phyloP scores from a whole-genome alignment of 2,113 vertebrate genomes.

The Pseudopodoces humilis region DNA sequence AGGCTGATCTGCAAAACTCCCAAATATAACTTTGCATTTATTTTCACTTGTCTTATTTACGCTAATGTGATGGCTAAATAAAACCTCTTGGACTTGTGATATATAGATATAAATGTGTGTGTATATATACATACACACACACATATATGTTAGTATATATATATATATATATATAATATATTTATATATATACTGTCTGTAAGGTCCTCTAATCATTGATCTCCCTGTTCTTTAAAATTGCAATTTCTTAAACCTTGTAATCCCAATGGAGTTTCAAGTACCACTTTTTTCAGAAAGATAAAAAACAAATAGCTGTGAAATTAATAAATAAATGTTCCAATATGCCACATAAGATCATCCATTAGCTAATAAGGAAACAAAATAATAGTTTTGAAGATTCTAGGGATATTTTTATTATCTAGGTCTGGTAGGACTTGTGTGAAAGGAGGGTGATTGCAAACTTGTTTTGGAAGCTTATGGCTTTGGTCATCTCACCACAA shows the following conservation, averaged over 20 bases:
- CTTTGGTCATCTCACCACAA: neutral
- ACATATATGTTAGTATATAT: neutral
- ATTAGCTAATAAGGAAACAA: neutral
- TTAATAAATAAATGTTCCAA: neutral
- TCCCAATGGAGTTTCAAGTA: neutral
- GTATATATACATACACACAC: neutral
- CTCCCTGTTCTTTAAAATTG: neutral
- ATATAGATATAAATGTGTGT: rapidly evolving
- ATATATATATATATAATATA: no score
- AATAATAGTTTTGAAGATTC: neutral
- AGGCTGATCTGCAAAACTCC: slow-evolving; percentile 26
- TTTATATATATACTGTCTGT: neutral
- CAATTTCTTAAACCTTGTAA: neutral
- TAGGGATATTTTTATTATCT: neutral
- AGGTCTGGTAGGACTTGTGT: neutral
- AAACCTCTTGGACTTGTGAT: neutral
- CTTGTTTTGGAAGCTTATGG: neutral
- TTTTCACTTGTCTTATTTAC: slow-evolving; percentile 16
- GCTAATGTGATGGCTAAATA: neutral
- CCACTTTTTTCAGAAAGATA: neutral
- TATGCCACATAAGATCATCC: neutral
- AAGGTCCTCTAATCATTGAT: neutral
- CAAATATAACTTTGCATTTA: neutral
- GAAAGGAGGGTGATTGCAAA: neutral
- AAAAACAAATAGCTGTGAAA: neutral